Evolutionary conservation across 1,140 invertebrate genomes (phyloP).

Genomic region (Geopemphigus sp.): DNA sequence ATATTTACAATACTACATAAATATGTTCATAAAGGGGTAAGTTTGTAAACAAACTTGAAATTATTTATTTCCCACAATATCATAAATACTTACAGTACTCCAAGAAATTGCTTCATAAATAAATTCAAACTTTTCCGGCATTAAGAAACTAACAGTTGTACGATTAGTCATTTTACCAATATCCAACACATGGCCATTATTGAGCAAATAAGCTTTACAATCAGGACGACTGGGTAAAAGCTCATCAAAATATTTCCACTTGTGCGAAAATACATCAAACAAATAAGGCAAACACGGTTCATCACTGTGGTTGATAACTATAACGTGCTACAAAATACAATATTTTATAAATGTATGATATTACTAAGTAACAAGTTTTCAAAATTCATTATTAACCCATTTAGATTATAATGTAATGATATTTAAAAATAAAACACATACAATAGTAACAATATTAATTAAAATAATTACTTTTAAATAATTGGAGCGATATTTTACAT

Average conservation of each 20-base stretch:
- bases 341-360: background rate
- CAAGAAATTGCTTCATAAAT: background rate
- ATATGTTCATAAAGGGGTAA: background rate
- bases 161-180: background rate
- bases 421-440: background rate
- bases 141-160: background rate
- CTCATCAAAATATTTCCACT: background rate
- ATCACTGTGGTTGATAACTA: background rate
- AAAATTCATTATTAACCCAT: background rate
- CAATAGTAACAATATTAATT: background rate
- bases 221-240: background rate
- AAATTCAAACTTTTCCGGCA: background rate
- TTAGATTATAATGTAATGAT: background rate
- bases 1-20: conserved; percentile 1
- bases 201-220: background rate
- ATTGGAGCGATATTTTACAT: background rate
- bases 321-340: background rate
- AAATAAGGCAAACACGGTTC: background rate
- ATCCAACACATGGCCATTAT: background rate
- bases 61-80: background rate
- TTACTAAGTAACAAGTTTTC: background rate
- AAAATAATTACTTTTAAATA: background rate
- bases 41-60: background rate
- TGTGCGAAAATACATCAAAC: background rate
- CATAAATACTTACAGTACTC: background rate